Conservation (phyloP, 2,888 invertebrate genomes). For the Taenaris catops region DNA sequence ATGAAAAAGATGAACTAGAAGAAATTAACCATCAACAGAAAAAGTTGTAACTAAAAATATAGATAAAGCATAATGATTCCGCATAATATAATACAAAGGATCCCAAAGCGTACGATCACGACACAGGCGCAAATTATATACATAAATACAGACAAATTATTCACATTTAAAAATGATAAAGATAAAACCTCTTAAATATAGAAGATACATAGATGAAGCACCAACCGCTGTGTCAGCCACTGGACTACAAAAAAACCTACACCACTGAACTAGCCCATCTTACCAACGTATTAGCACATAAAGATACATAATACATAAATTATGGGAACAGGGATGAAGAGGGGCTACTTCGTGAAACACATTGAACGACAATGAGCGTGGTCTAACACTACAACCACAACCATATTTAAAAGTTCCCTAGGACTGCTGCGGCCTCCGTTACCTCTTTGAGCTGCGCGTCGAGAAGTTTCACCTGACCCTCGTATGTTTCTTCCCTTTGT, state of each 20-base stretch:
- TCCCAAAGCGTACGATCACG: conserved; percentile 59
- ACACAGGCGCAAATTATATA: conserved; percentile 50
- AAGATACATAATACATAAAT: background rate
- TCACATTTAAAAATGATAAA: conserved; percentile 51
- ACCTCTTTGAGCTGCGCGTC: conserved; percentile 96
- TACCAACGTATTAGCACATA: conserved; percentile 13
- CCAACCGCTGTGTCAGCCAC: conserved; percentile 68
- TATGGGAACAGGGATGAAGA: conserved; percentile 10
- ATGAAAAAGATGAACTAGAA: no score
- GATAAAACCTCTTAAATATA: conserved; percentile 34
- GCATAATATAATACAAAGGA: conserved; percentile 2
- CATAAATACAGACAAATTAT: conserved; percentile 51
- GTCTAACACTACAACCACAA: conserved; percentile 62
- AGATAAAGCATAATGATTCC: conserved; percentile 5
- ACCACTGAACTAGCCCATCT: conserved; percentile 51
- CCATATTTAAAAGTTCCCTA: conserved; percentile 59
- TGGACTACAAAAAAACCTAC: conserved; percentile 53
- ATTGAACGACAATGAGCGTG: conserved; percentile 61
- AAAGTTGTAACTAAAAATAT: background rate
- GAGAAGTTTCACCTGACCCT: conserved; percentile 93
- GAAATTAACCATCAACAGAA: background rate
- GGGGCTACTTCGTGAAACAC: conserved; percentile 36
- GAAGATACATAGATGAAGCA: conserved; percentile 71
- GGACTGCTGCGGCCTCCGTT: conserved; percentile 42
- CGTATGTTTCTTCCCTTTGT: conserved; percentile 96